Evolutionary conservation across 2,797 vertebrate species (phyloP).

Genomic region (Brachyrhaphis roseni): DNA sequence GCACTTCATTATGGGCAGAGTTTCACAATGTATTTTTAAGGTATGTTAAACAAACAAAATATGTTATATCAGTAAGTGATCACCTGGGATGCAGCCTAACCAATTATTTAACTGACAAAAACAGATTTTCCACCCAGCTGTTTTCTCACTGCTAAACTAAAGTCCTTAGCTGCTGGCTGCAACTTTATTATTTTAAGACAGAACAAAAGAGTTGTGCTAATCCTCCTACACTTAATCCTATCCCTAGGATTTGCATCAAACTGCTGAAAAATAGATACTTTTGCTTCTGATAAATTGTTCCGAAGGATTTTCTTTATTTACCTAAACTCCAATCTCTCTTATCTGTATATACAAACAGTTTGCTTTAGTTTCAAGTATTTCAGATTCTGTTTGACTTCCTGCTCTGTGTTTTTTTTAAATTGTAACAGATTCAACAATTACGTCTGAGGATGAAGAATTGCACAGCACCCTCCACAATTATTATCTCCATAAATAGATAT

Average conservation of each 20-base stretch:
- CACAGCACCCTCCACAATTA: not conserved
- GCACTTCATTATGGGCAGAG: not conserved
- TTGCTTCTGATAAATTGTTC: not conserved
- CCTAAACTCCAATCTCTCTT: slow-evolving; percentile 3
- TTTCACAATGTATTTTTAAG: not conserved
- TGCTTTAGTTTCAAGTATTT: not conserved
- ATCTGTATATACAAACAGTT: slow-evolving; percentile 4
- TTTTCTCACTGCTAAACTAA: not conserved
- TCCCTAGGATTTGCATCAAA: not conserved
- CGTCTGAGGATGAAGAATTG: not conserved
- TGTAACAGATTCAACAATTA: not conserved
- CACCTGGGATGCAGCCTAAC: not conserved
- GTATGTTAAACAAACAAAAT: not conserved
- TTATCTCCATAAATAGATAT: not conserved
- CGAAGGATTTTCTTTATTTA: not conserved
- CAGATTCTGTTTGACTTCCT: not conserved
- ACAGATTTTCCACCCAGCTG: not conserved
- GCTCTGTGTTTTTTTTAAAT: not conserved
- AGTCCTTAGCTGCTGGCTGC: not conserved
- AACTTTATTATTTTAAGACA: not conserved
- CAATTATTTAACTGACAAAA: not conserved
- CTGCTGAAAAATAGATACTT: not conserved
- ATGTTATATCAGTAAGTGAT: not conserved
- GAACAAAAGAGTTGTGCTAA: not conserved
- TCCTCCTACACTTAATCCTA: not conserved